Conservation (phyloP, 2,797 vertebrate genomes). For the Periparus ater region DNA sequence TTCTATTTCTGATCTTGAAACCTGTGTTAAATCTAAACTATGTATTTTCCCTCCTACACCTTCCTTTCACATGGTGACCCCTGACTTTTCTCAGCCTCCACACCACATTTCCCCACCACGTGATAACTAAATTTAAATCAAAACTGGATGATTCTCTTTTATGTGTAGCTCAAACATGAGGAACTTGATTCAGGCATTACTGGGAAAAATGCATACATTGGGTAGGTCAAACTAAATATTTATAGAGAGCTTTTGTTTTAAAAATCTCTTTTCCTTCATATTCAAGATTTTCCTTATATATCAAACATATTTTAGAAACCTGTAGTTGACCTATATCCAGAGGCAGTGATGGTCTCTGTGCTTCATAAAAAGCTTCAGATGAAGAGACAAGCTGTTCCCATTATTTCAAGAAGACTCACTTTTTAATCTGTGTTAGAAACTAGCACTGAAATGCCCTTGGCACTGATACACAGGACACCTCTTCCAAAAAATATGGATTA, state of each 20-base stretch:
- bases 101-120: neutral
- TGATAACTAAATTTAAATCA: constrained; percentile 3
- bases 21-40: neutral
- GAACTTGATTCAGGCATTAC: neutral
- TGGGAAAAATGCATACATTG: neutral
- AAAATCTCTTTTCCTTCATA: neutral
- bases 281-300: neutral
- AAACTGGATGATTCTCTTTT: neutral
- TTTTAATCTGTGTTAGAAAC: neutral
- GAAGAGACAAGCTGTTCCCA: neutral
- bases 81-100: constrained; percentile 13
- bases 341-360: neutral
- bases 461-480: neutral
- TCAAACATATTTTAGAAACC: neutral
- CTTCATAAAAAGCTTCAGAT: neutral
- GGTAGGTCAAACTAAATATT: neutral
- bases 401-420: neutral
- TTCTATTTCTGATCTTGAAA: constrained; percentile 33
- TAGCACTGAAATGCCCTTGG: neutral
- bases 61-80: constrained; percentile 4
- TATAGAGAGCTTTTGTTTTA: neutral
- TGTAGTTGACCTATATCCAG: neutral
- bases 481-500: neutral
- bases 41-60: neutral
- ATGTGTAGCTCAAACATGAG: neutral